Conservation (phyloP, 2,888 invertebrate species). For the Apamea sordens region DNA sequence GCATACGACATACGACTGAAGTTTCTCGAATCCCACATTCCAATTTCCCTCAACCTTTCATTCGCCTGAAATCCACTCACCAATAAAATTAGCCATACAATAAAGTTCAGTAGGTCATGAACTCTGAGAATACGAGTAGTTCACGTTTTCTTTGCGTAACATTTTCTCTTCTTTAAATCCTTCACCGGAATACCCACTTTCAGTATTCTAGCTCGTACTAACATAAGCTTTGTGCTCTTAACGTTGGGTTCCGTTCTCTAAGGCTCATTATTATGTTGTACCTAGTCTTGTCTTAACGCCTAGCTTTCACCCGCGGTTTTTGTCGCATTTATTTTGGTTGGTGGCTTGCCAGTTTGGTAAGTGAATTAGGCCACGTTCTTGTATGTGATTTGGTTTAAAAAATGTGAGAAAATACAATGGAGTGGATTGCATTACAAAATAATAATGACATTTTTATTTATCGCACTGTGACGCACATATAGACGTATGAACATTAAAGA, state of each 20-base stretch:
- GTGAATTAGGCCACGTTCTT: background rate
- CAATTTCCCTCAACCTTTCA: constrained; percentile 3
- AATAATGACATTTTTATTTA: background rate
- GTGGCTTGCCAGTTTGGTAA: constrained; percentile 14
- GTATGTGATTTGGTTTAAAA: constrained; percentile 7
- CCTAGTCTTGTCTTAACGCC: constrained; percentile 32
- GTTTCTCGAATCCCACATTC: background rate
- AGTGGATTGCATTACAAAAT: background rate
- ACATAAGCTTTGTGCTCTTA: constrained; percentile 34
- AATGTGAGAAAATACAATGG: background rate
- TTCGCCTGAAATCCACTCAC: background rate
- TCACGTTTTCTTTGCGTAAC: constrained; percentile 18
- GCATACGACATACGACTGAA: background rate
- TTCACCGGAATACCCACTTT: constrained; percentile 45
- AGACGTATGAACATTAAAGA: background rate
- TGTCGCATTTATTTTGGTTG: constrained; percentile 30
- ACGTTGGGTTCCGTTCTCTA: constrained; percentile 7
- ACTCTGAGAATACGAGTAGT: constrained; percentile 6
- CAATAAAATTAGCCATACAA: constrained; percentile 15
- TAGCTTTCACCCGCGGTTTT: constrained; percentile 36
- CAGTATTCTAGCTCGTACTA: constrained; percentile 32
- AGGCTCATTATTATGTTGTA: constrained; percentile 19
- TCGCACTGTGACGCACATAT: background rate
- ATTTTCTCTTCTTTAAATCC: constrained; percentile 59
- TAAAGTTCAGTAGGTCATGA: constrained; percentile 31